Conservation (phyloP, 2,888 invertebrate genomes). For the Anodontia alba region DNA sequence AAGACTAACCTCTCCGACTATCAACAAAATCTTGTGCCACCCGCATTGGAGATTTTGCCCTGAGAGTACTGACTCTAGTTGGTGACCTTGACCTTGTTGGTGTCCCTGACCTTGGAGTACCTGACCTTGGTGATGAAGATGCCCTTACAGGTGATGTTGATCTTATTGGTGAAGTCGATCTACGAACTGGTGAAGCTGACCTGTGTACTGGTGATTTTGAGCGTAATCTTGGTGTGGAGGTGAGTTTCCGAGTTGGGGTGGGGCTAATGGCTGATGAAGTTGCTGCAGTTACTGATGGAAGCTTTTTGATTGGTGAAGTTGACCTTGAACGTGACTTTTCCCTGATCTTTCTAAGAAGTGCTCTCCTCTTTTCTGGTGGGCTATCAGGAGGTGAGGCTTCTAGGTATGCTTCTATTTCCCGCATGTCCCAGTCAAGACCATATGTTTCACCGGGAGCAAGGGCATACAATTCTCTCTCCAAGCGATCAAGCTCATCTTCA, state of each 20-base stretch:
- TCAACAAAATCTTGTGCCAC: constrained; percentile 56
- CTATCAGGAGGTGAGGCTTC: constrained; percentile 75
- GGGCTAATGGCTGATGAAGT: constrained; percentile 18
- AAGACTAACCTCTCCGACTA: constrained; percentile 29
- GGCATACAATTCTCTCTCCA: constrained; percentile 64
- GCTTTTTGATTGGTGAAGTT: constrained; percentile 50
- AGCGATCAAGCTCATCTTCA: constrained; percentile 63
- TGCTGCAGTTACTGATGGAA: constrained; percentile 48
- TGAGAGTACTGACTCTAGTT: constrained; percentile 46
- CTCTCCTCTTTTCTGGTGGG: constrained; percentile 72
- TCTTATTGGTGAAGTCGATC: constrained; percentile 32
- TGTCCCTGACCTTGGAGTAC: constrained; percentile 42
- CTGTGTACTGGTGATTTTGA: background rate
- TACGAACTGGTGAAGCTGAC: constrained; percentile 14
- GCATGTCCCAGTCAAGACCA: constrained; percentile 61
- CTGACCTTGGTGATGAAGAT: constrained; percentile 34
- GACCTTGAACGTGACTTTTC: constrained; percentile 66
- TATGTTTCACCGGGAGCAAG: constrained; percentile 47
- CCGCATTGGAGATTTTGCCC: constrained; percentile 60
- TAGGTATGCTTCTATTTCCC: constrained; percentile 72
- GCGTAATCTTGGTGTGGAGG: background rate
- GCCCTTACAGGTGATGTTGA: constrained; percentile 8
- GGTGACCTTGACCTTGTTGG: constrained; percentile 61
- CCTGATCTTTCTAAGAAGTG: constrained; percentile 54
- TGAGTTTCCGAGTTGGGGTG: background rate